Percentiles rank a stretch among this genome's conserved stretches.
These are phyloP conservation scores for Pygathrix nemaeus DNA, from an alignment of 2,113 vertebrate species.

Conservation along the genomic window DNA sequence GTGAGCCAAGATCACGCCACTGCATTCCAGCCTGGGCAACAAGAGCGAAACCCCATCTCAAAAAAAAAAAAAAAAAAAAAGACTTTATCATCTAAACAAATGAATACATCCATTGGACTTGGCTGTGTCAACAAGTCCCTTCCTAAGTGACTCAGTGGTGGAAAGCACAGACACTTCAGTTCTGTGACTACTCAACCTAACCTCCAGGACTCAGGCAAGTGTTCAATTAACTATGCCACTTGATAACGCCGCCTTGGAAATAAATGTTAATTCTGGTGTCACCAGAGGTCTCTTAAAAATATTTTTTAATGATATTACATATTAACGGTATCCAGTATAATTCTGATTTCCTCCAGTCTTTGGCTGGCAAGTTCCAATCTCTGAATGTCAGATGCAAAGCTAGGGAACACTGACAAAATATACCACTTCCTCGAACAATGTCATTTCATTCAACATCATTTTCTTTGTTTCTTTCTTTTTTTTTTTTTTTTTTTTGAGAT, in stretches of 20 bases:
- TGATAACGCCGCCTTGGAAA: neutral
- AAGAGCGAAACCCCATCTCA: too few relatives aligned
- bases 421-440: neutral
- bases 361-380: neutral
- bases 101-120: neutral
- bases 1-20: too few relatives aligned
- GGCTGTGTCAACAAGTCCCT: neutral
- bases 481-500: too few relatives aligned
- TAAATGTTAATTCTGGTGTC: conserved; percentile 15
- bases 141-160: neutral
- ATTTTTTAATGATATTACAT: neutral
- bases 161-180: neutral
- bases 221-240: neutral
- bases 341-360: neutral
- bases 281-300: conserved; percentile 3
- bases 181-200: neutral
- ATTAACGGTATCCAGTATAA: neutral
- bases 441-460: neutral
- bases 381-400: neutral
- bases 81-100: neutral
- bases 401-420: neutral
- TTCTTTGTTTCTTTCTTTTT: neutral
- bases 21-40: too few relatives aligned
- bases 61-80: too few relatives aligned
- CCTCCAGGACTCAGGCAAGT: neutral